Evolutionary conservation across 2,888 invertebrate genomes (phyloP).

Genomic region (Hemicrepidius hirtus): DNA sequence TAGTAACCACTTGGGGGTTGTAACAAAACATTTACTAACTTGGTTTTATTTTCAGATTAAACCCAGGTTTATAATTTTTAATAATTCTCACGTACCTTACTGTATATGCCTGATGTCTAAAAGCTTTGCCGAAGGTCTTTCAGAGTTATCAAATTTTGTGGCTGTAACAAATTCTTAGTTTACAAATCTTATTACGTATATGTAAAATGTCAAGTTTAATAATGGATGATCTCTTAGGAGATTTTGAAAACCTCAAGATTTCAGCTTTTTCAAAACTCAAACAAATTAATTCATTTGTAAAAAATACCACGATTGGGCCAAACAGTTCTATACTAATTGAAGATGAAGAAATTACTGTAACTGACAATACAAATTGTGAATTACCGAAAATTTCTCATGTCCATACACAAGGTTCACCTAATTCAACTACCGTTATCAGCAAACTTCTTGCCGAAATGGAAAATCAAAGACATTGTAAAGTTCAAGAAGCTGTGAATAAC

Average conservation of each 20-base stretch:
- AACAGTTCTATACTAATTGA: constrained; percentile 55
- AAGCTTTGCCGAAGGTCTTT: too few species aligned
- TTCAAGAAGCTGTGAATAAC: constrained; percentile 66
- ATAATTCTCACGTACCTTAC: too few species aligned
- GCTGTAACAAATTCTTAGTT: too few species aligned
- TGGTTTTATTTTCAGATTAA: too few species aligned
- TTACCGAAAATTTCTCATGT: background rate
- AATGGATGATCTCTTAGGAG: constrained; percentile 36
- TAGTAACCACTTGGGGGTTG: too few species aligned
- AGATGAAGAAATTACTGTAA: constrained; percentile 16
- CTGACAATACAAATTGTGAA: background rate
- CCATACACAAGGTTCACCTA: background rate
- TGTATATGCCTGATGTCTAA: too few species aligned
- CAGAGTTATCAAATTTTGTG: too few species aligned
- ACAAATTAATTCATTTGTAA: constrained; percentile 73
- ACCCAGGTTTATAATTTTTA: too few species aligned
- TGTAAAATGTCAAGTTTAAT: background rate
- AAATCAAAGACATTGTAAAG: constrained; percentile 62
- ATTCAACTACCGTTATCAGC: constrained; percentile 32
- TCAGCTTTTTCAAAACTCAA: constrained; percentile 77
- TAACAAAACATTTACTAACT: too few species aligned
- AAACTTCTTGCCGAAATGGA: constrained; percentile 62
- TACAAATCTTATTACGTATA: too few species aligned
- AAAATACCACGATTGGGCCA: constrained; percentile 75
- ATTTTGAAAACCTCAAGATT: constrained; percentile 73